A percentile compares a stretch with the other conserved stretches of the same genome.
Evolutionary conservation across 2,888 invertebrate species (phyloP).

Genomic region (Taphrorychus bicolor): DNA sequence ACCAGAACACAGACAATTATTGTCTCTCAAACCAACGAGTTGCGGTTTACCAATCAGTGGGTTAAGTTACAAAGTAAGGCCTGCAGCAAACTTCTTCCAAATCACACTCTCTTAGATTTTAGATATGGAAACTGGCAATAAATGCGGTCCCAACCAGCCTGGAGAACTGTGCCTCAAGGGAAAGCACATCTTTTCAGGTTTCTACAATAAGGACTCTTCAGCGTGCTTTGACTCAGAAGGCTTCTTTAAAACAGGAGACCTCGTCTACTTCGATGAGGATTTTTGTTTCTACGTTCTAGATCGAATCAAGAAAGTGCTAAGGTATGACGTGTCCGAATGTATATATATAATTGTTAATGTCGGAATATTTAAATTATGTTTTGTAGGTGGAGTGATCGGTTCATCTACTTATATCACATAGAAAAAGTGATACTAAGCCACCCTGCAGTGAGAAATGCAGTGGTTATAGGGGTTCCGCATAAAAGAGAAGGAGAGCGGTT

Average conservation of each 20-base stretch:
- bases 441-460: slow-evolving; percentile 22
- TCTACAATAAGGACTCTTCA: slow-evolving; percentile 20
- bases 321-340: slow-evolving; percentile 2
- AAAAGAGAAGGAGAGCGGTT: slow-evolving; percentile 17
- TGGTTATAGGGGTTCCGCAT: slow-evolving; percentile 33
- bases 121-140: slow-evolving; percentile 23
- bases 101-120: too few relatives aligned
- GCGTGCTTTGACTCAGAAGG: slow-evolving; percentile 23
- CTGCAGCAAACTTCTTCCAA: too few relatives aligned
- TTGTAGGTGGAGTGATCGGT: slow-evolving; percentile 24
- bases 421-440: slow-evolving; percentile 22
- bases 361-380: not conserved
- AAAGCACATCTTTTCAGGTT: slow-evolving; percentile 7
- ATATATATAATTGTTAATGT: too few relatives aligned
- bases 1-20: not conserved
- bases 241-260: slow-evolving; percentile 27
- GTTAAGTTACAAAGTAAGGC: slow-evolving; percentile 20
- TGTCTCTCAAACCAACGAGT: slow-evolving; percentile 8
- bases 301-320: slow-evolving; percentile 21
- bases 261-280: slow-evolving; percentile 27
- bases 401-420: slow-evolving; percentile 19
- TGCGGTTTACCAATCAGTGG: slow-evolving; percentile 21
- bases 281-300: slow-evolving; percentile 30
- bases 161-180: slow-evolving; percentile 26
- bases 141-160: slow-evolving; percentile 17